Evolutionary conservation across 2,888 invertebrate genomes (phyloP), one percentile per base, ranked within the genome.

Genomic region (Auanema sp.): DNA sequence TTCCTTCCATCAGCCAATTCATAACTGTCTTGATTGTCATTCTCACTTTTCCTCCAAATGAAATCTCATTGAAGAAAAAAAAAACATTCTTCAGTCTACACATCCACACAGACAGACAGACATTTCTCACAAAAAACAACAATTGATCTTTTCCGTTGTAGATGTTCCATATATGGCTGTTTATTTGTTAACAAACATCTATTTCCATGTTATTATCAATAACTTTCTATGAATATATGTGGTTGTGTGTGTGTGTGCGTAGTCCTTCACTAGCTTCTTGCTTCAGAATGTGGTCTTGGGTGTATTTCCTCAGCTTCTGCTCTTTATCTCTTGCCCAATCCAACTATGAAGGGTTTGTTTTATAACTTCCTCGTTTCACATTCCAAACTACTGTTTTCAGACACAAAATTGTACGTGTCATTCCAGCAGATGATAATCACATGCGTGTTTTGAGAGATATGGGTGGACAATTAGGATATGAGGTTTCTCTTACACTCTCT

Each of bases 331-430:
- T 50, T 24, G 50, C 50, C 24, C n/a, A n/a, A 12, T 21, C 12
- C 2, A 24, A 50, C 16, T 50, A 50, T 50, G 16, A 50, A 50
- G 50, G 50, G 50, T 50, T 21, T 23, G 50, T 50, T 50, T 47
- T 10, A 47, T 5, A 5, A 47, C 21, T n/a, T 5, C 47, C 33
- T 33, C 4, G 3, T 33, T 33, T 33, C 33, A 33, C 4, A 3
- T 33, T 33, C 3, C 33, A 33, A n/a, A 33, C 8, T 33, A 33
- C 8, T 8, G 8, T 23, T 53, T 53, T 43, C 23, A 52, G 60
- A 8, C 60, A 60, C 14, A 23, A 40, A 1, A 54, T 60, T 47
- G 23, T 60, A n/a, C 60, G 60, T 4, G 47, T 60, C 12, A 24
- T 43, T 6, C 60, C 60, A 11, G 21, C n/a, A 5, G 25, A 53